Percentiles rank a stretch among this genome's conserved stretches.
Conservation (phyloP, 1,140 invertebrate genomes). For the Helicoverpa armigera region DNA sequence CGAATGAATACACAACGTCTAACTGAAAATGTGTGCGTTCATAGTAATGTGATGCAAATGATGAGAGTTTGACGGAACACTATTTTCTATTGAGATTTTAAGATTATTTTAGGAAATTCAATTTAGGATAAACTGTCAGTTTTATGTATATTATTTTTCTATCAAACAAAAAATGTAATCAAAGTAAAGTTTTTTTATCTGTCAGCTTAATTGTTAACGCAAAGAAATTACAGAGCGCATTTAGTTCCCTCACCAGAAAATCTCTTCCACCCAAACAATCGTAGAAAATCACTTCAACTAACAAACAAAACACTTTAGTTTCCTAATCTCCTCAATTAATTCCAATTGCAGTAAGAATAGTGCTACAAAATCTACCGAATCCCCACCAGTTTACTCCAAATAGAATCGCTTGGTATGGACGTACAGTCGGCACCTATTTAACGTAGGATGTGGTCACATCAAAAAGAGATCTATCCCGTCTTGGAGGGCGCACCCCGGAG, state of each 20-base stretch:
- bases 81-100: not conserved
- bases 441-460: conserved; percentile 80
- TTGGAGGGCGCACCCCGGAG: conserved; percentile 39
- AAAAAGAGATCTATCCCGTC: conserved; percentile 76
- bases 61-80: conserved; percentile 13
- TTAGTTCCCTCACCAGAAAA: too few species aligned
- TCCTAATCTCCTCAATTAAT: not conserved
- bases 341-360: not conserved
- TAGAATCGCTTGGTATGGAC: conserved; percentile 53
- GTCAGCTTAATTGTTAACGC: too few species aligned
- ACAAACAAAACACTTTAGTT: not conserved
- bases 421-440: conserved; percentile 56
- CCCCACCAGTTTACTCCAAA: not conserved
- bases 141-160: too few species aligned
- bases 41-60: conserved; percentile 17
- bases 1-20: conserved; percentile 59
- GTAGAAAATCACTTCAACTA: not conserved
- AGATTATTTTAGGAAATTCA: too few species aligned
- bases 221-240: too few species aligned
- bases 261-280: too few species aligned
- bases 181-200: too few species aligned
- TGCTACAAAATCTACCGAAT: not conserved
- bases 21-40: conserved; percentile 39
- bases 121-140: too few species aligned
- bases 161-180: too few species aligned